Base-by-base conservation (phyloP, 2,888 invertebrate genomes). In the Ochropacha duplaris region DNA sequence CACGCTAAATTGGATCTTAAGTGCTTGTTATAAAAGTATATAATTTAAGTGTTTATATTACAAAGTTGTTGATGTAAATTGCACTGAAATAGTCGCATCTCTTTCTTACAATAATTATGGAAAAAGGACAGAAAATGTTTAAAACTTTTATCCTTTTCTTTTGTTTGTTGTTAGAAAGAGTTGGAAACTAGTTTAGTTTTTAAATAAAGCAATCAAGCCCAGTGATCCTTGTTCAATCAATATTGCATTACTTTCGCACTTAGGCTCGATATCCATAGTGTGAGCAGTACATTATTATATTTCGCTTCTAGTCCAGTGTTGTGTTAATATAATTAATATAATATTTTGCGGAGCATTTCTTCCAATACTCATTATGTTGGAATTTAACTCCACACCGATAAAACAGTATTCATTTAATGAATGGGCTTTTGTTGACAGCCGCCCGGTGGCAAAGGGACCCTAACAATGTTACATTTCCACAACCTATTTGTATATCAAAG, bases 291-390 rank as follows among this genome's bases (percentile, higher is more conserved):
- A 61, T 59, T 16, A 57, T 59, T 54, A 64, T 57, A 56, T 51
- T 66, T 73, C 69, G 83, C 81, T 79, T 84, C 86, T 87, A 86
- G 88, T 88, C 87, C 76, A 72, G 72, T 72, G 83, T 79, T 74
- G 80, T 81, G 78, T 78, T 65, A 60, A 61, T 60, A 58, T 60
- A 57, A 60, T 59, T 58, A 36, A n/a, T 36, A 36, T 61, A 57
- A 49, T 61, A 56, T 54, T 31, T 50, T 63, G 62, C 65, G 65
- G 61, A 60, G 66, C 71, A 71, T 72, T 71, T 70, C 77, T 66
- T 72, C 71, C 79, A 84, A 84, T 84, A 84, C 85, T 84, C 84
- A 84, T 71, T 65, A 72, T 68, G 68, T 74, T 64, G 55, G 59
- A 59, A 62, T 59, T 14, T n/a, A 36, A 36, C 36, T 36, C 36